Percentiles rank a stretch among this genome's conserved stretches.
Conservation (phyloP, 2,888 invertebrate species). For the Gandaritis pyraliata region DNA sequence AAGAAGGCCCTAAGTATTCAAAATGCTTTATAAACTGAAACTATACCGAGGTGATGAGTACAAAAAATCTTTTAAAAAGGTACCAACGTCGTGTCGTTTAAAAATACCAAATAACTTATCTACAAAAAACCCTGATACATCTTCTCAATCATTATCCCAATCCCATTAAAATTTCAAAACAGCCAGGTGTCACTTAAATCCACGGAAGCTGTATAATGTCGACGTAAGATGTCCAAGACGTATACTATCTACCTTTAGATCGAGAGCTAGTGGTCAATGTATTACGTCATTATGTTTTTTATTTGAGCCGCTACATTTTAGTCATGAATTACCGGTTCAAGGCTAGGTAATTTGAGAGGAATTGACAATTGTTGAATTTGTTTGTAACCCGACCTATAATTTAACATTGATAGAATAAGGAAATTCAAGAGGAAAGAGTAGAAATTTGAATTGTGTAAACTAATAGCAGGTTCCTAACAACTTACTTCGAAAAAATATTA, state of each 20-base stretch:
- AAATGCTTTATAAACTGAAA: not conserved
- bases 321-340: too few relatives aligned
- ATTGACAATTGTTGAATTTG: too few relatives aligned
- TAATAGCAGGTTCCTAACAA: too few relatives aligned
- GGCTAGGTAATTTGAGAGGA: too few relatives aligned
- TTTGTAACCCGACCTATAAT: too few relatives aligned
- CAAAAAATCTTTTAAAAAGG: not conserved
- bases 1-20: too few relatives aligned
- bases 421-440: too few relatives aligned
- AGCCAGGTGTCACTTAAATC: conserved; percentile 67
- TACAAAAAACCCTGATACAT: conserved; percentile 15
- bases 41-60: not conserved
- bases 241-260: not conserved
- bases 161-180: conserved; percentile 53
- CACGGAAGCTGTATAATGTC: conserved; percentile 58
- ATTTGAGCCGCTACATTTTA: not conserved
- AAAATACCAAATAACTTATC: not conserved
- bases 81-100: not conserved
- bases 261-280: not conserved
- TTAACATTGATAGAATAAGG: too few relatives aligned
- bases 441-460: too few relatives aligned
- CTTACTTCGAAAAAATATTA: too few relatives aligned
- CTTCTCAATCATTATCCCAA: conserved; percentile 26
- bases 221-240: conserved; percentile 49
- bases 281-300: conserved; percentile 1